Evolutionary conservation across 2,888 invertebrate species (phyloP).

Genomic region (Drosophila meridionalis): DNA sequence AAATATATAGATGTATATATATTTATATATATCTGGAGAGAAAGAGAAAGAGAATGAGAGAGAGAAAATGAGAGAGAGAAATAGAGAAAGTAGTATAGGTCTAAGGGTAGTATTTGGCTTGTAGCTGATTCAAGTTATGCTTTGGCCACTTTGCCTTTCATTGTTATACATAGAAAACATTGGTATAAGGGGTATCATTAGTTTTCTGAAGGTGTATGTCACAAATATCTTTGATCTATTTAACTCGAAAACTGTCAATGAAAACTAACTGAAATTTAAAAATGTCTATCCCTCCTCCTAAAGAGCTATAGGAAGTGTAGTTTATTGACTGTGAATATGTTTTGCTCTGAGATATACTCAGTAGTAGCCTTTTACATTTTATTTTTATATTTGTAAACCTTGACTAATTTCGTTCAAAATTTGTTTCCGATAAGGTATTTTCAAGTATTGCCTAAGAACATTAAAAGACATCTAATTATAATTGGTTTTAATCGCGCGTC

Average conservation of each 20-base stretch:
- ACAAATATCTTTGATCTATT: not conserved
- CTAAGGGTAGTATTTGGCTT: not conserved
- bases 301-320: too few relatives aligned
- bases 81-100: too few relatives aligned
- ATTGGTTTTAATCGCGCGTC: too few relatives aligned
- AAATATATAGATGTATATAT: not conserved
- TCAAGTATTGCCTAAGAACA: not conserved
- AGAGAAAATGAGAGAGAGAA: not conserved
- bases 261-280: too few relatives aligned
- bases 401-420: not conserved
- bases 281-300: too few relatives aligned
- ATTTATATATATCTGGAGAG: slow-evolving; percentile 1
- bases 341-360: not conserved
- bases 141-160: slow-evolving; percentile 49
- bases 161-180: slow-evolving; percentile 22
- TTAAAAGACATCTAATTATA: too few relatives aligned
- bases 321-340: too few relatives aligned
- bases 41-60: not conserved
- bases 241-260: not conserved
- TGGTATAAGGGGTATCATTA: not conserved
- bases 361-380: too few relatives aligned
- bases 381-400: not conserved
- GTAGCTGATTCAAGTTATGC: slow-evolving; percentile 20
- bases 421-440: not conserved
- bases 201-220: not conserved